phyloP scores from a whole-genome alignment of 2,888 invertebrate genomes.

The Odontothrips loti region DNA sequence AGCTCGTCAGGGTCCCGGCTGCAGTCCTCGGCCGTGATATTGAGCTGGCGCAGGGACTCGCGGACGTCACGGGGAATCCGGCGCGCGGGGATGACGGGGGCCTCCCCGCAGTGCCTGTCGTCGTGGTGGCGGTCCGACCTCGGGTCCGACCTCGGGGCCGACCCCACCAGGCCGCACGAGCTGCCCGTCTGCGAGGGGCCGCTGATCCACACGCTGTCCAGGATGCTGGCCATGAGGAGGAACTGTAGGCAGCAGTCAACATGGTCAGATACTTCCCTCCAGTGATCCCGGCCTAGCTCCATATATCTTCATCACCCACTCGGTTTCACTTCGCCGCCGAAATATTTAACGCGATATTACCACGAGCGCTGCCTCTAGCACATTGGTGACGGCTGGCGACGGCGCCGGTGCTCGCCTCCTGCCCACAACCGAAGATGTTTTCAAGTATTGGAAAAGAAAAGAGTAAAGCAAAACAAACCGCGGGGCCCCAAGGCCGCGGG shows the following conservation, averaged over 20 bases:
- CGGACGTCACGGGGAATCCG: background rate
- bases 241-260: background rate
- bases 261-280: too few species aligned
- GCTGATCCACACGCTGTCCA: background rate
- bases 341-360: too few species aligned
- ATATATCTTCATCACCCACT: too few species aligned
- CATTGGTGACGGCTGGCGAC: too few species aligned
- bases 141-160: background rate
- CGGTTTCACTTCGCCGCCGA: too few species aligned
- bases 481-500: too few species aligned
- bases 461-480: too few species aligned
- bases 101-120: background rate
- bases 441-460: too few species aligned
- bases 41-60: background rate
- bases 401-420: too few species aligned
- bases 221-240: slow-evolving; percentile 14
- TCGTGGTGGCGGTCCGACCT: background rate
- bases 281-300: too few species aligned
- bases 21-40: background rate
- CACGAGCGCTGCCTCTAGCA: too few species aligned
- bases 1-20: background rate
- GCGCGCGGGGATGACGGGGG: background rate
- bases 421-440: too few species aligned
- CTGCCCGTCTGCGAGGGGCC: background rate
- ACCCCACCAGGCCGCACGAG: background rate